Evolutionary conservation across 2,113 vertebrate species (phyloP).

Genomic region (Psettodes erumei): DNA sequence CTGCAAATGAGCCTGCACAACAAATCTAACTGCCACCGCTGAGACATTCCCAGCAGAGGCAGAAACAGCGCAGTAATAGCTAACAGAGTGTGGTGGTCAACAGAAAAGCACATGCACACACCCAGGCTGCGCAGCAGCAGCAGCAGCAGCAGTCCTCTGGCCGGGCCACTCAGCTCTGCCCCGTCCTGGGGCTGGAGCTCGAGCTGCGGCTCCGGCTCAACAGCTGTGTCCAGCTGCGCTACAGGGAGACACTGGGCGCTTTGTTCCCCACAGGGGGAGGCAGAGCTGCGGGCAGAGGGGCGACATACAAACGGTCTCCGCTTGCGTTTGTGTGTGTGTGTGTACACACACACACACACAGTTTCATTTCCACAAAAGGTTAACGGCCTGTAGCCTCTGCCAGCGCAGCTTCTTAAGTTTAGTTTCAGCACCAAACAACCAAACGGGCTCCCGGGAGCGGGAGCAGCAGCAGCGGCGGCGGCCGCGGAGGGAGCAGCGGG

Average conservation of each 20-base stretch:
- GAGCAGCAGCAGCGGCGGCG: background rate
- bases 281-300: conserved; percentile 39
- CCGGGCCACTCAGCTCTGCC: conserved; percentile 6
- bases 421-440: no score
- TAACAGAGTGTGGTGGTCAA: conserved; percentile 11
- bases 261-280: conserved; percentile 68
- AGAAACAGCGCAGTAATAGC: background rate
- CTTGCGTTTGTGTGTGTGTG: background rate
- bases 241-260: conserved; percentile 69
- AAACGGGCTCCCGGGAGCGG: conserved; percentile 35
- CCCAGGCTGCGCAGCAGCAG: conserved; percentile 13
- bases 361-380: conserved; percentile 63
- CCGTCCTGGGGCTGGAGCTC: conserved; percentile 26
- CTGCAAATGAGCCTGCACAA: conserved; percentile 39
- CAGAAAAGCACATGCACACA: background rate
- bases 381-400: conserved; percentile 38
- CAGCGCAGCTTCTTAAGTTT: no score
- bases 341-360: conserved; percentile 15
- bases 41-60: conserved; percentile 40
- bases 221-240: conserved; percentile 79
- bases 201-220: conserved; percentile 43
- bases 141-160: background rate
- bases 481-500: conserved; percentile 33
- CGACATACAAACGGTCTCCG: conserved; percentile 19
- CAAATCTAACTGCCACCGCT: conserved; percentile 37